Base-by-base conservation (phyloP, 1,140 invertebrate species). In the Heliothis virescens region DNA sequence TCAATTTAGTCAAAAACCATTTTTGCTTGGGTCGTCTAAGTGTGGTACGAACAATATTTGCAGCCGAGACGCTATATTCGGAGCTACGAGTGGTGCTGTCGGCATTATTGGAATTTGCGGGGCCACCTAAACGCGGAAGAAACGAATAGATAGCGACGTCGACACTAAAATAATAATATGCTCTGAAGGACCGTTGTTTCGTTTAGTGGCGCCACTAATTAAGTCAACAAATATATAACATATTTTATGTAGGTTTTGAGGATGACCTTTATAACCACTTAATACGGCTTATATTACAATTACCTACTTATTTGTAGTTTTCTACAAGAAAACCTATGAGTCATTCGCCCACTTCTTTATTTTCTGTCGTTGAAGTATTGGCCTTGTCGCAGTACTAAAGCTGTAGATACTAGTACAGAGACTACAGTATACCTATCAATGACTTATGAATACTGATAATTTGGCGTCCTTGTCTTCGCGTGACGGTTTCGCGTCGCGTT, bases 11-110 rank as follows among this genome's bases (percentile, higher is more conserved):
- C 84, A 84, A 88, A 89, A 86, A 90, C 85, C 84, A 87, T 89
- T 88, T 89, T 87, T 87, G 81, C 78, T 83, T 83, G 80, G 86
- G 79, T 85, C 79, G 84, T 74, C 80, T 73, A 82, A 85, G 81
- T 87, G 83, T 86, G 81, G 84, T 85, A 87, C 83, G 84, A 87
- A 87, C 86, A 90, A 90, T 91, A 91, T 91, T 91, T 91, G 89
- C 86, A 85, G 82, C 81, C 81, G 82, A 87, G 77, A 79, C 82
- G 87, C 83, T 86, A 87, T 90, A 90, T 91, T 88, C 82, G 85
- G 82, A 84, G 84, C 83, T 84, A 78, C 85, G 79, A 89, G 86
- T 87, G 79, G 82, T 85, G 60, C 72, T 87, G 83, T 85, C 80
- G 73, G 81, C 82, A 82, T 85, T 91, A 92, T 91, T 92, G 87